A percentile compares a stretch with the other conserved stretches of the same genome.
phyloP scores from a whole-genome alignment of 2,888 invertebrate genomes.

The Oligia strigilis region DNA sequence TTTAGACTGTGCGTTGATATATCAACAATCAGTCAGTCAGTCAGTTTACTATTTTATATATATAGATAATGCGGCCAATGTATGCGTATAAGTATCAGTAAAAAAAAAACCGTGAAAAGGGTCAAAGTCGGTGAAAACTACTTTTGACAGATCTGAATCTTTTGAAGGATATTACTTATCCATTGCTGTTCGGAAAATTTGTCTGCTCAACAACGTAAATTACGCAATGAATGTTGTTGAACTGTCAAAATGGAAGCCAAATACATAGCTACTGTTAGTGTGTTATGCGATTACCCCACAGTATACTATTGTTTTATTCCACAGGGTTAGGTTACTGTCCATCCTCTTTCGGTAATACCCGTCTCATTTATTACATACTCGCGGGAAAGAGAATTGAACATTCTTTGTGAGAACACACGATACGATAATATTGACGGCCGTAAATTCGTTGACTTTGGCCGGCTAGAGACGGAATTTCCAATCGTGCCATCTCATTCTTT shows the following conservation, averaged over 20 bases:
- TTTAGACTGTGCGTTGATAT: too few relatives aligned
- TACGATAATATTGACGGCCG: constrained; percentile 13
- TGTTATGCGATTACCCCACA: background rate
- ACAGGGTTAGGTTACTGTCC: too few relatives aligned
- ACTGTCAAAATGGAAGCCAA: too few relatives aligned
- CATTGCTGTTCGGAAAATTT: background rate
- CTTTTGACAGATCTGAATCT: background rate
- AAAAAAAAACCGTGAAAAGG: too few relatives aligned
- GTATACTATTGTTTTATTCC: too few relatives aligned
- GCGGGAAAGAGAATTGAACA: constrained; percentile 5
- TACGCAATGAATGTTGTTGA: too few relatives aligned
- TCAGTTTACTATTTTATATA: too few relatives aligned
- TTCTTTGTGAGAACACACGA: constrained; percentile 8
- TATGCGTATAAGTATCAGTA: background rate
- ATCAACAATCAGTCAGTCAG: too few relatives aligned
- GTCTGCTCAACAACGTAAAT: background rate
- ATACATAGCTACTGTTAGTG: background rate
- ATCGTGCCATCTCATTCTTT: background rate
- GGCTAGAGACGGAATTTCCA: constrained; percentile 1
- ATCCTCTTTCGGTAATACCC: background rate
- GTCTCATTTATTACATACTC: background rate
- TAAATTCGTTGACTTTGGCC: background rate
- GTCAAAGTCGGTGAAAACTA: background rate
- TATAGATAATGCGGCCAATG: background rate
- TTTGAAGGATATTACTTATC: background rate